Base-by-base conservation (phyloP, 2,113 vertebrate genomes). In the Motacilla alba region DNA sequence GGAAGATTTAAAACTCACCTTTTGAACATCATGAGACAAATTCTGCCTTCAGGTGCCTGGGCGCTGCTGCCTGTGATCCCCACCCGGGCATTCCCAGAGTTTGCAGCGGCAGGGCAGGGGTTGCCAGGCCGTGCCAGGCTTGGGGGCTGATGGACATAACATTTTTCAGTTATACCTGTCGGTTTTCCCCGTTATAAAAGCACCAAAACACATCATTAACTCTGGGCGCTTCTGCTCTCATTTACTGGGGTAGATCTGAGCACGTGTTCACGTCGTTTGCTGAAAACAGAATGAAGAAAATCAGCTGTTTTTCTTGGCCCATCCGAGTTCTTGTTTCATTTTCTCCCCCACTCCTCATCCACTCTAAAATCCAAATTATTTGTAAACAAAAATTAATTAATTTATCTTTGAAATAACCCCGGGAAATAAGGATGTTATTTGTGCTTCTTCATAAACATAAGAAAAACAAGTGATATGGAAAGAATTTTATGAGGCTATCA, bases 211-310 rank as follows among this genome's bases (percentile, higher is more conserved):
- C 13, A 1, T 33, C 1, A 58, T 89, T 70, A 37, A 46, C 35
- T 72, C 39, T 44, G 46, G 19, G 39, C 37, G 15, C 31, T 87
- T 70, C 55, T 55, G 39, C 21, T 80, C 10, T 52, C 13, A 0
- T 70, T 55, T 49, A 2, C 60, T 46, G 47, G 23, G 19, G 9
- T 73, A 41, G 69, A 46, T 19, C 46, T 60, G 50, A 83, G 41
- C 33, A 23, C 5, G 2, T 60, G 52, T 33, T 79, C 47, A 22
- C 0, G 0, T 60, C 24, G 41, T 78, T 55, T 27, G 24, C 22
- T 79, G 41, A 60, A 37, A 41, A 35, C 0, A 0, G 31, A 75
- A 35, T 28, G 20, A 72, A 68, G 44, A 62, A 35, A 41, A 56
- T 75, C 35, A 46, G 31, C 43, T 80, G 30, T 4, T 85, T 86